These are phyloP conservation scores for Notodonta ziczac DNA, from an alignment of 2,888 invertebrate species.

Conservation along the genomic window DNA sequence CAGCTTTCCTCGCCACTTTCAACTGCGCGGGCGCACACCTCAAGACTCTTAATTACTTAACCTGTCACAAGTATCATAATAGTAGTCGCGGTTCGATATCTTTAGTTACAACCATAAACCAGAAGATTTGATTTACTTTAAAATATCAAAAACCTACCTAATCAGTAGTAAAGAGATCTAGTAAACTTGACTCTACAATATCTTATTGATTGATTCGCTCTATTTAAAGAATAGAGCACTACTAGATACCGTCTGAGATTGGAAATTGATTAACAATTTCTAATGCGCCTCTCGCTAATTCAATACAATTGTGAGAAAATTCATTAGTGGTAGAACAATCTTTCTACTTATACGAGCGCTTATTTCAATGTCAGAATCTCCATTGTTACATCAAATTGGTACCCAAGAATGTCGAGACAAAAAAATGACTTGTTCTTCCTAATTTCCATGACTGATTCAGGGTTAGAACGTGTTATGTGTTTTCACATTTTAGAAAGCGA, in stretches of 20 bases:
- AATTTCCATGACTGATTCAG: slow-evolving; percentile 54
- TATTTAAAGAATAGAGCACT: slow-evolving; percentile 57
- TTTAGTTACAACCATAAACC: not conserved
- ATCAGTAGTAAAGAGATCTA: slow-evolving; percentile 12
- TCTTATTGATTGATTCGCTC: slow-evolving; percentile 56
- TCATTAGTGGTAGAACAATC: slow-evolving; percentile 14
- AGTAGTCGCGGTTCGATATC: slow-evolving; percentile 1
- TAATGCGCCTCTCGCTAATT: slow-evolving; percentile 26
- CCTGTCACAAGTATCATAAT: slow-evolving; percentile 44
- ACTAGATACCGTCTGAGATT: slow-evolving; percentile 52
- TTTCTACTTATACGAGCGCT: slow-evolving; percentile 21
- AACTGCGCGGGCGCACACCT: slow-evolving; percentile 61
- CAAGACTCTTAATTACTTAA: slow-evolving; percentile 73
- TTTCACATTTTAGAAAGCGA: slow-evolving; percentile 82
- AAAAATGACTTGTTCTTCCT: slow-evolving; percentile 33
- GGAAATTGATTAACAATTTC: slow-evolving; percentile 44
- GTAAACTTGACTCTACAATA: slow-evolving; percentile 46
- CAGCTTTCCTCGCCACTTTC: slow-evolving; percentile 81
- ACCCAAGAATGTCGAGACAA: slow-evolving; percentile 30
- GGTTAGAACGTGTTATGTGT: slow-evolving; percentile 53
- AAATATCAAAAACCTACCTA: too few relatives aligned
- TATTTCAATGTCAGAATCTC: slow-evolving; percentile 37
- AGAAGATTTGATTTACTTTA: too few relatives aligned
- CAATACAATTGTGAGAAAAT: slow-evolving; percentile 6
- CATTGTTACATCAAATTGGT: slow-evolving; percentile 52